Conservation (phyloP, 1,140 invertebrate species). For the Ooceraea biroi region DNA sequence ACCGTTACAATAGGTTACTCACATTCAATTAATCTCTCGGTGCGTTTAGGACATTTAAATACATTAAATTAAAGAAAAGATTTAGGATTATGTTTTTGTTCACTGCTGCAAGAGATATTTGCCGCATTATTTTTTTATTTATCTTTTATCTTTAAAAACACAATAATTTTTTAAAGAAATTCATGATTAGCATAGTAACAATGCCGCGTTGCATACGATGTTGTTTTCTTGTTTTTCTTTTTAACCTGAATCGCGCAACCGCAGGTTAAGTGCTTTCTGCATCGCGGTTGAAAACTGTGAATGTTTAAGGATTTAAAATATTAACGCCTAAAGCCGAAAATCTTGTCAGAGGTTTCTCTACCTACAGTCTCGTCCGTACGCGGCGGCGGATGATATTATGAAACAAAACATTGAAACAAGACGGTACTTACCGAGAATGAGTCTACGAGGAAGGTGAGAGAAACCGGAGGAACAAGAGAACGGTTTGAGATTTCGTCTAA, state of each 20-base stretch:
- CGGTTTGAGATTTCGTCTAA: constrained; percentile 49
- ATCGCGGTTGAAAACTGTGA: constrained; percentile 23
- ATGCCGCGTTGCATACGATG: neutral
- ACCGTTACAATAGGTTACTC: constrained; percentile 44
- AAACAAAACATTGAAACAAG: constrained; percentile 56
- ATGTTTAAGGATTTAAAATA: constrained; percentile 41
- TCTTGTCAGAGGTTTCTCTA: constrained; percentile 43
- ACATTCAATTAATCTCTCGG: neutral
- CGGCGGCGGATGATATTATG: constrained; percentile 62
- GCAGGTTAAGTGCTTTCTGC: constrained; percentile 14
- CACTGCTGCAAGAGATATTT: neutral
- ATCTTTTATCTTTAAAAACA: too few species aligned
- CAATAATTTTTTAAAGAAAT: too few species aligned
- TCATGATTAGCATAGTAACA: too few species aligned
- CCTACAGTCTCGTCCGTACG: constrained; percentile 32
- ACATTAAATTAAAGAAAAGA: neutral
- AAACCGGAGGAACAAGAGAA: constrained; percentile 30
- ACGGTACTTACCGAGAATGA: constrained; percentile 34
- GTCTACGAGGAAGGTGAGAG: constrained; percentile 39
- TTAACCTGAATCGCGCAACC: constrained; percentile 20
- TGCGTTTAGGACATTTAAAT: neutral
- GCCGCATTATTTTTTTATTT: neutral
- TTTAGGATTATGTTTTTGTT: neutral
- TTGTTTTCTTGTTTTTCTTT: constrained; percentile 9
- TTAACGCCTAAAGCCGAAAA: constrained; percentile 54